Evolutionary conservation across 2,797 vertebrate species (phyloP).

Genomic region (Sebastes alutus): DNA sequence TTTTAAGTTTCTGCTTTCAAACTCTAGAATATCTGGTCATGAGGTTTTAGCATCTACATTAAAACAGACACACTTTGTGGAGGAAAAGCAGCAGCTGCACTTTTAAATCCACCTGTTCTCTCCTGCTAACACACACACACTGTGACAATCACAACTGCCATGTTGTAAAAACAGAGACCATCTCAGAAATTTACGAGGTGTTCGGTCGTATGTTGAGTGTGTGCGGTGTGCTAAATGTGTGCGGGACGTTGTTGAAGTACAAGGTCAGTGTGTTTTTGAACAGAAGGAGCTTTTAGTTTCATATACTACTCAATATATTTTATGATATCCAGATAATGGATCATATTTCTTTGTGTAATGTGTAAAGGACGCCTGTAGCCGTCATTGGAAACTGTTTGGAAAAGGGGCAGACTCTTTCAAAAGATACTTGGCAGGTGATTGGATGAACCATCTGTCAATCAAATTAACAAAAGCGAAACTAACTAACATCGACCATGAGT

Average conservation of each 20-base stretch:
- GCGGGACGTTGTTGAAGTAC: neutral
- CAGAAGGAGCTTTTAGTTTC: neutral
- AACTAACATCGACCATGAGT: no score
- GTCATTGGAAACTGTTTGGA: no score
- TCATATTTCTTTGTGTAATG: neutral
- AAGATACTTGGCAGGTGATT: no score
- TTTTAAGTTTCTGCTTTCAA: neutral
- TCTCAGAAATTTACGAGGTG: slow-evolving; percentile 49
- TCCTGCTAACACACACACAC: neutral
- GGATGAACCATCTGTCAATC: no score
- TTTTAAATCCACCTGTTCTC: slow-evolving; percentile 11
- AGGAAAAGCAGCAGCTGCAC: slow-evolving; percentile 11
- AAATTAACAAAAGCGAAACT: no score
- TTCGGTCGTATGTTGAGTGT: slow-evolving; percentile 32
- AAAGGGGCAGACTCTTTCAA: no score
- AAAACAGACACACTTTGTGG: neutral
- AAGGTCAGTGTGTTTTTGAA: neutral
- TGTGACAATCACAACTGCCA: neutral
- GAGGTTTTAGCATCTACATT: neutral
- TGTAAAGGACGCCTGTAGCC: neutral
- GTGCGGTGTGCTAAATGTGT: slow-evolving; percentile 32
- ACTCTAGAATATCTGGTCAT: neutral
- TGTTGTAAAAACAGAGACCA: neutral
- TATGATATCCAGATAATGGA: neutral
- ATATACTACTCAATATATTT: no score